Base-by-base conservation (phyloP, 2,797 vertebrate genomes). In the Passerculus sandwichensis region DNA sequence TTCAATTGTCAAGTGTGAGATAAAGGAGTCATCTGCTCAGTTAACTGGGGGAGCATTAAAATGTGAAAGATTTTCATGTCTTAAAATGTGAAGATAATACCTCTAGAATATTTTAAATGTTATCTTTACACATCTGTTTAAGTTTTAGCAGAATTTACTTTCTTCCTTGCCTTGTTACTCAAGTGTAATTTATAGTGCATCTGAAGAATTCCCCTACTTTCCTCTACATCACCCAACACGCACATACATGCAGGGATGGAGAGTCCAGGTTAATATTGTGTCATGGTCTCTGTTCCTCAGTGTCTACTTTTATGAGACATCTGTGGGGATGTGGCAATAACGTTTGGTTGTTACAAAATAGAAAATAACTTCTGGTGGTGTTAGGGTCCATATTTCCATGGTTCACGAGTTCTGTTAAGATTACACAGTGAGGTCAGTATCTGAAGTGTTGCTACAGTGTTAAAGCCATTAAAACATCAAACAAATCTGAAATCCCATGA, bases 21-120 rank as follows among this genome's bases (percentile, higher is more conserved):
- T 84, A 79, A 88, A 57, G 62, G 22, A 74, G 29, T 44, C 7
- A 25, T 64, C 10, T 32, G 29, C 56, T 86, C 54, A 57, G 29
- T 85, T 95, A 94, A 89, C 44, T 29, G 38, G 30, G 22, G 15
- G 25, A 73, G 26, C 95, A 95, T 92, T 93, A 89, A 95, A 96
- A 86, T 87, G 44, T 15, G 6, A 20, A 90, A 38, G 14, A 56
- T 15, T 32, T 56, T n/a, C 21, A n/a, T 21, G 7, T 56, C 54
- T 56, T 22, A n/a, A 56, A 56, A 56, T 56, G 32, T 56, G 54
- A n/a, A 56, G 50, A 57, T 84, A 36, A 32, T 94, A 65, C 82
- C 51, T 42, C 42, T 76, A 38, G 34, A 65, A 42, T 82, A 69
- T 95, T 93, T 72, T 78, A 91, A 88, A 72, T 73, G 5, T 29